Base-by-base conservation (phyloP, 2,888 invertebrate genomes). In the Digitonthophagus gazella region DNA sequence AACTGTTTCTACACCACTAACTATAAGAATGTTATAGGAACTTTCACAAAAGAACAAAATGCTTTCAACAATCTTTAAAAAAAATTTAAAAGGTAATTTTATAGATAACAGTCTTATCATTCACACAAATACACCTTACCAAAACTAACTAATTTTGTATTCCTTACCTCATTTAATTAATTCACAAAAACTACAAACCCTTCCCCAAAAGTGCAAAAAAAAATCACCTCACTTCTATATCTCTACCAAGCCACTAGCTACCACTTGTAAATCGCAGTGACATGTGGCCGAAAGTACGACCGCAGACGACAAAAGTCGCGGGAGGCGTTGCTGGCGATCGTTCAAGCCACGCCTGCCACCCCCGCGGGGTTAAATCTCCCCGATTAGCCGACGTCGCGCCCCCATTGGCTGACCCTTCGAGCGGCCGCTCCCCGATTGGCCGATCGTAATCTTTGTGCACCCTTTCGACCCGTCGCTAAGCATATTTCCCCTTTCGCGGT, bases 381-480 rank as follows among this genome's bases (percentile, higher is more conserved):
- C 69, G 67, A 67, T 44, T 44, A 44, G 28, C 28, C 11, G 11
- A 44, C 28, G 28, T 44, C 28, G 69, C 64, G 69, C 67, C 63
- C 67, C 72, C 71, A 80, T 80, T 80, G 79, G 79, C 73, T 73
- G 71, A 65, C 58, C 64, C 64, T 66, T 73, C 70, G 44, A 15
- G 19, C 66, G 58, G 28, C 56, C 44, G 19, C 20, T 19, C 61
- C 65, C 54, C 70, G 65, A 73, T 73, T 74, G 73, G 74, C 67
- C 72, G 69, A 66, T 56, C 69, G 28, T 67, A 73, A 71, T 74
- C 76, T 76, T 76, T 76, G 78, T 78, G 77, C 80, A 78, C 79
- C 80, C 79, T 79, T 79, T 78, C 78, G 76, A 77, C 76, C 76
- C 76, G 78, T 78, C 77, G 73, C 73, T 76, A 76, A 77, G 75